Evolutionary conservation across 1,140 invertebrate species (phyloP), one percentile per base, ranked within the genome.

Genomic region (Drosophila kepulauana): DNA sequence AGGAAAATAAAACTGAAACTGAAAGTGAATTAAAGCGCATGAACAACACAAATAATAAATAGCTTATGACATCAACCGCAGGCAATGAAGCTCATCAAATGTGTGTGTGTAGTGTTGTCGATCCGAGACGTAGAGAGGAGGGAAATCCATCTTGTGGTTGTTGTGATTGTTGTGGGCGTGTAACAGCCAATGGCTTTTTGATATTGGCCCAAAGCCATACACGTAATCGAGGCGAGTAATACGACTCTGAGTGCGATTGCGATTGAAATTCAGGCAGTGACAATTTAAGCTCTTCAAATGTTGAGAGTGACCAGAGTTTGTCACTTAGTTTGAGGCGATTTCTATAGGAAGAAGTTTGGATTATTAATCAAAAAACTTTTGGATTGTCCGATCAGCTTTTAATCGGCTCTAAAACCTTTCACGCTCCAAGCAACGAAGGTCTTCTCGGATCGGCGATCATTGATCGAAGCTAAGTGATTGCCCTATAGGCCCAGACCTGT

Each of bases 21-120:
- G 63, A 80, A 80, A 80, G 70, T 80, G 74, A 77, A 78, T 78
- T 68, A 74, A 80, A 65, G 70, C 63, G 65, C 56, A 65, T 68
- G 57, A 75, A 65, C 70, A 78, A 73, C 64, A 45, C 54, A 65
- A 70, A 75, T 64, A 64, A 78, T 65, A 64, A 80, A 70, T 74
- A 67, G 62, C 48, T 78, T 78, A 75, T 81, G 79, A 81, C 58
- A 75, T 81, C 76, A 80, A 67, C 63, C 38, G 64, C 28, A 61
- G 66, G 45, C 70, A 67, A 45, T 75, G 28, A 43, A 73, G 56
- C 70, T 67, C 54, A 73, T 73, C 54, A 67, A 61, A 51, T 48
- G 20, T 16, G 30, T 30, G 64, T 11, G 33, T 11, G 11, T n/a
- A 43, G 25, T 45, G 54, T 8, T 43, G 5, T n/a, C 25, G 49